Conservation (phyloP, 2,113 vertebrate species). For the Siniperca knerii region DNA sequence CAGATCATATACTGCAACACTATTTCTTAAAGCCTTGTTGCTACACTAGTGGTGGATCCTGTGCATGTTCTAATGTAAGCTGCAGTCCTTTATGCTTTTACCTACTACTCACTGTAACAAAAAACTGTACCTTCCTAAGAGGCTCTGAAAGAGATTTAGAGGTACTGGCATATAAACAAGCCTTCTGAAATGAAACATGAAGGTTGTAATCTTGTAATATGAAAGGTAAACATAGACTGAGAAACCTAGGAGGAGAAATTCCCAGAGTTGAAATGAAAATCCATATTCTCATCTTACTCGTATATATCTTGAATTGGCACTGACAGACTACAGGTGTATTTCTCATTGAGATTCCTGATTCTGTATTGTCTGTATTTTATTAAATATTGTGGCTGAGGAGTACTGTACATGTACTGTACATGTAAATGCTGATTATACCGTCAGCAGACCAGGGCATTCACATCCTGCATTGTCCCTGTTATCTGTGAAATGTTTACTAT, state of each 20-base stretch:
- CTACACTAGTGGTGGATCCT: not conserved
- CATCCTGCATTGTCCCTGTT: not conserved
- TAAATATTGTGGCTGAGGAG: not conserved
- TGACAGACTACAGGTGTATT: not conserved
- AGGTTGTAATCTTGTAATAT: not conserved
- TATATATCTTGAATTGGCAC: not conserved
- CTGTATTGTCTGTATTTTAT: not conserved
- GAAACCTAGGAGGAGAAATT: not conserved
- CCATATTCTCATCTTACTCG: not conserved
- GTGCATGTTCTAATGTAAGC: not conserved
- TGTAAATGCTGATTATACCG: not conserved
- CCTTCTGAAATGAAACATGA: not conserved
- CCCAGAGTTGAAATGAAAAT: not conserved
- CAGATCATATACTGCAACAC: not conserved
- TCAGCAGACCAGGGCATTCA: not conserved
- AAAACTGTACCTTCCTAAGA: not conserved
- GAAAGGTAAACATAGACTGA: not conserved
- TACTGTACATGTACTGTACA: conserved; percentile 5
- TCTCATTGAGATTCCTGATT: not conserved
- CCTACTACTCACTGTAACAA: not conserved
- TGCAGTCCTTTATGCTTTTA: not conserved
- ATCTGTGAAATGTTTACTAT: conserved; percentile 30
- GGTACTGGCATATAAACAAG: not conserved
- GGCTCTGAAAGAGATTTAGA: not conserved
- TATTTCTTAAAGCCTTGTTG: not conserved